These are phyloP conservation scores for Neomorphus geoffroyi DNA, from an alignment of 2,797 vertebrate species.

Conservation along the genomic window DNA sequence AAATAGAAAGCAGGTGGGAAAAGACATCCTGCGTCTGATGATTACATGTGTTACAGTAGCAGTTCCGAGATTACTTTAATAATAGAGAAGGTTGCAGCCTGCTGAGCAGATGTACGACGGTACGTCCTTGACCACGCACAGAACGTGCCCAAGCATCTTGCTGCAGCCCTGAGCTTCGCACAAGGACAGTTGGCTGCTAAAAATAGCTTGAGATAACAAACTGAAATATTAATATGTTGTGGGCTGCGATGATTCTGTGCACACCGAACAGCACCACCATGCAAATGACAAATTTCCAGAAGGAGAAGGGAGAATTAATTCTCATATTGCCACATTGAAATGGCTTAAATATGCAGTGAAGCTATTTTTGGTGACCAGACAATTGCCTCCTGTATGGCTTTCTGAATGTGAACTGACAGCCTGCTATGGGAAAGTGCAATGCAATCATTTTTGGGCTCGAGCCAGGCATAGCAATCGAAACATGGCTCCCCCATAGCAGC, in stretches of 20 bases:
- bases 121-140: not conserved
- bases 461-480: constrained; percentile 43
- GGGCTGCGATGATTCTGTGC: not conserved
- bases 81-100: not conserved
- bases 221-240: constrained; percentile 20
- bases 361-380: constrained; percentile 42
- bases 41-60: not conserved
- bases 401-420: constrained; percentile 26
- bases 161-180: not conserved
- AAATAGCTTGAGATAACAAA: not conserved
- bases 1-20: not conserved
- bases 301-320: constrained; percentile 9
- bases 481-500: not conserved
- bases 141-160: not conserved
- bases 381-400: constrained; percentile 8
- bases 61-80: constrained; percentile 32
- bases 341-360: constrained; percentile 6
- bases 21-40: not conserved
- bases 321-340: not conserved
- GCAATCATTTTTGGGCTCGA: constrained; percentile 14
- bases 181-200: constrained; percentile 20
- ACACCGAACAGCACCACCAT: not conserved
- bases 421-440: not conserved
- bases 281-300: not conserved
- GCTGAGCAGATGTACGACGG: not conserved